These are phyloP conservation scores for mouse (Mus musculus) DNA, from an alignment of 2,113 vertebrate genomes.

Conservation along the genomic window GRCm39 chr11:57211001-57211500, in stretches of 20 bases:
- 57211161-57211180: neutral
- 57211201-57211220: neutral
- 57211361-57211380: neutral
- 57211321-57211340: neutral
- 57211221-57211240: neutral
- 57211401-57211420: neutral
- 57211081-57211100: neutral
- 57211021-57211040: neutral
- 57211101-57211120: neutral
- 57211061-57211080: neutral
- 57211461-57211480: neutral
- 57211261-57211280: neutral
- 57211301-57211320: neutral
- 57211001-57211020: neutral
- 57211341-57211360: neutral
- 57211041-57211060: constrained; percentile 6
- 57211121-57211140: neutral
- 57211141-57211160: constrained; percentile 31
- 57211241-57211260: neutral
- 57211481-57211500: neutral
- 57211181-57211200: constrained; percentile 5
- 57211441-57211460: neutral
- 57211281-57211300: neutral
- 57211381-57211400: neutral
- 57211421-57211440: neutral